Evolutionary conservation across 2,888 invertebrate genomes (phyloP).

Genomic region (Ophraella communa): DNA sequence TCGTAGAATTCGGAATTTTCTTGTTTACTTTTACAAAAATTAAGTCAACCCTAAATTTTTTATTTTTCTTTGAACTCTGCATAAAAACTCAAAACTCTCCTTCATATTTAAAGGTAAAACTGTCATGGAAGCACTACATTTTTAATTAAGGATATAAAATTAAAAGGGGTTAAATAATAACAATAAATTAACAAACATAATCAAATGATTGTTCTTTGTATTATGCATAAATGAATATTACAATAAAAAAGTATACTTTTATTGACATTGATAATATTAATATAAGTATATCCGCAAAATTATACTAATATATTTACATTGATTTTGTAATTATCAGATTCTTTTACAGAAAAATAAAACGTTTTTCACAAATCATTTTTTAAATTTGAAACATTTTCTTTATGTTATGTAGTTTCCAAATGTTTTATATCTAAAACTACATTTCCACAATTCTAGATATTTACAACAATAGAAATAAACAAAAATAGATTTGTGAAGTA

Average conservation of each 20-base stretch:
- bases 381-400: neutral
- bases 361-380: neutral
- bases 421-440: no score
- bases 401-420: neutral
- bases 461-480: no score
- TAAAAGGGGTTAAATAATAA: no score
- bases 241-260: constrained; percentile 3
- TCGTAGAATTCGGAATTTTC: no score
- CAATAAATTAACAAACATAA: neutral
- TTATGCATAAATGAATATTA: neutral
- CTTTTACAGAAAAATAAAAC: neutral
- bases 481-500: neutral
- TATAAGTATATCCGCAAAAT: neutral
- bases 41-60: no score
- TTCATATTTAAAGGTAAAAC: no score
- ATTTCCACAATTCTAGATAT: no score
- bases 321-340: neutral
- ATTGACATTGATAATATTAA: neutral
- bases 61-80: no score
- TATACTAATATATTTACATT: neutral
- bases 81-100: no score
- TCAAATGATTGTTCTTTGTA: neutral
- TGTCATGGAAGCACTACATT: no score
- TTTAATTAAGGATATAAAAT: no score
- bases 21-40: no score